Percentiles rank a stretch among this genome's conserved stretches.
phyloP scores from a whole-genome alignment of 2,113 vertebrate genomes.

The Rattus norvegicus region DNA sequence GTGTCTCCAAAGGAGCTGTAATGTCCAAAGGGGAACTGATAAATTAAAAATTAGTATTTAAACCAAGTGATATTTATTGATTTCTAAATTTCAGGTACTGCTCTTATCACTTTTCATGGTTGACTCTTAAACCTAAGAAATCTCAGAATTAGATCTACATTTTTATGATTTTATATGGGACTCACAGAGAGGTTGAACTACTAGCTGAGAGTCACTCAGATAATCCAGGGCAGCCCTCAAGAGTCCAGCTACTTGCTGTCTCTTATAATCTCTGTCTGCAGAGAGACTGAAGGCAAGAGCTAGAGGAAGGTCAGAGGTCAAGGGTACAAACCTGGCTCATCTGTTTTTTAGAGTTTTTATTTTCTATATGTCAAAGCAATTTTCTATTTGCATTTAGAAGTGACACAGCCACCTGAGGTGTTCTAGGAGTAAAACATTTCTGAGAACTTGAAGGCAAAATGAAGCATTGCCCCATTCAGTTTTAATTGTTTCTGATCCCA shows the following conservation, averaged over 20 bases:
- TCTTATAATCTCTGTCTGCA: not conserved
- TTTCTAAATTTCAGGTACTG: not conserved
- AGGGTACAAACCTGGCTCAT: not conserved
- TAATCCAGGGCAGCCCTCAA: not conserved
- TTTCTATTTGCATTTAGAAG: not conserved
- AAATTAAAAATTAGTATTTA: conserved; percentile 26
- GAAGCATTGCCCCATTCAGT: not conserved
- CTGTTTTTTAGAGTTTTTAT: not conserved
- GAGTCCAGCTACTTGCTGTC: not conserved
- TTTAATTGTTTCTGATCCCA: not conserved
- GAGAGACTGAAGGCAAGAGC: not conserved
- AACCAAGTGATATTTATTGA: not conserved
- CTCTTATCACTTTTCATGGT: not conserved
- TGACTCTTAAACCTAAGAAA: not conserved
- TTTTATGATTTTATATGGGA: not conserved
- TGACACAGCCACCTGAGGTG: not conserved
- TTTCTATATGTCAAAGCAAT: not conserved
- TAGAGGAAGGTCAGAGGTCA: not conserved
- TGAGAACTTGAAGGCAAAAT: not conserved
- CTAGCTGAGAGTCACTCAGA: not conserved
- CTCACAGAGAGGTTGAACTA: not conserved
- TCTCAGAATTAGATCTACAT: not conserved
- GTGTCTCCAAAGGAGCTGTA: not conserved
- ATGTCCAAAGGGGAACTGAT: not conserved
- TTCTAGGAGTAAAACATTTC: not conserved